Evolutionary conservation across 2,888 invertebrate species (phyloP), one percentile per base, ranked within the genome.

Genomic region (Morpho achilles): DNA sequence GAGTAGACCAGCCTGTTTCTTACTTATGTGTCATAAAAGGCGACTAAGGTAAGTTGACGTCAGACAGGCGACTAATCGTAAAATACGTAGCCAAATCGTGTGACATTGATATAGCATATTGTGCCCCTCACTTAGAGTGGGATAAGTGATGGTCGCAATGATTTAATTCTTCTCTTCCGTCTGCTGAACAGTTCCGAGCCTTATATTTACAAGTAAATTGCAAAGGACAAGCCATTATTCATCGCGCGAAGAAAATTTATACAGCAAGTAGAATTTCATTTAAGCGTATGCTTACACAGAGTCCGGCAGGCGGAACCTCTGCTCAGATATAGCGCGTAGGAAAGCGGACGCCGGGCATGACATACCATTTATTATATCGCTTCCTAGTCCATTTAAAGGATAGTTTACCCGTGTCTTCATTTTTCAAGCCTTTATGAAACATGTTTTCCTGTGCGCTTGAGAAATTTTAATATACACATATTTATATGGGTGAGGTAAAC

Each of bases 331-430:
- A 54, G 48, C 48, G 22, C 48, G 42, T 53, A 56, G 56, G 49
- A 56, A 48, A 56, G 55, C 59, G 59, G 62, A 63, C 60, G 58
- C 61, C 64, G 57, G 56, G 56, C 60, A 53, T 47, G 56, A 61
- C 63, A 23, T 60, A 58, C 61, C 65, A 68, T 70, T 68, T 69
- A 65, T 67, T 65, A 66, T 62, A 59, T 64, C 64, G 60, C 59
- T 65, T 69, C 65, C 65, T 64, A 64, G 57, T 64, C 64, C 61
- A 69, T 67, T 67, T 67, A 67, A 62, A 68, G 64, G 63, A 61
- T 62, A 68, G 63, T 68, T 68, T 67, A 64, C 58, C 52, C 53
- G 50, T 58, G 60, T 65, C 60, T 56, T 64, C 63, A 66, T 66
- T 62, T 65, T 65, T 64, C 65, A 64, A 59, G 60, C 62, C 56